phyloP scores from a whole-genome alignment of 2,113 vertebrate species.

The Progne subis region DNA sequence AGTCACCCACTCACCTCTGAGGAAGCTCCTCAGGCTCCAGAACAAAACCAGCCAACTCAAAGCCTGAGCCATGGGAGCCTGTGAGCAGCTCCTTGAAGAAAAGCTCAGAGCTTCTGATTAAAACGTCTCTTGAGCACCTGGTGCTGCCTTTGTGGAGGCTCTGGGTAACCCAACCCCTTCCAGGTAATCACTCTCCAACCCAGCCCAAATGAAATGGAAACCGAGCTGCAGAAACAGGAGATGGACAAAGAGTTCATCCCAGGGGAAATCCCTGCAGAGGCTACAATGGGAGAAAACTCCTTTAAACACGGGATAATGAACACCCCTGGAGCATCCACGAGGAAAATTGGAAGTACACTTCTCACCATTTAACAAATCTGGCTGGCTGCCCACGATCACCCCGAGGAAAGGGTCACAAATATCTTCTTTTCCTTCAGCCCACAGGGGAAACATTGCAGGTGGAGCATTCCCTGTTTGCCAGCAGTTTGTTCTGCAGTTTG shows the following conservation, averaged over 20 bases:
- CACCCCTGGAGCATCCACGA: rapidly evolving
- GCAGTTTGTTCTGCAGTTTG: background rate
- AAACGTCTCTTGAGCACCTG: background rate
- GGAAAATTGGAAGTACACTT: rapidly evolving
- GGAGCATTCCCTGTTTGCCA: background rate
- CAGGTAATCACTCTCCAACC: background rate
- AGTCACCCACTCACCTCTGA: conserved; percentile 18
- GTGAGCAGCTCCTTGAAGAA: background rate
- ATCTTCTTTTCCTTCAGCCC: background rate
- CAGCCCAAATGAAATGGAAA: conserved; percentile 17
- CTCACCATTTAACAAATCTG: background rate
- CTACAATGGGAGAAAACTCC: background rate
- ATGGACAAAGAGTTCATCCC: background rate
- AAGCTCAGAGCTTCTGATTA: background rate
- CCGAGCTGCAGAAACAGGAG: background rate
- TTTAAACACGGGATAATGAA: rapidly evolving
- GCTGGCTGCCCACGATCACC: background rate
- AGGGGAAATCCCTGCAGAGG: background rate
- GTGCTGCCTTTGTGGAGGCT: background rate
- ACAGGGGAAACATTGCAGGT: too few species aligned
- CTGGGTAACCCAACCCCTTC: conserved; percentile 29
- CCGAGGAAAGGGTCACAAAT: background rate
- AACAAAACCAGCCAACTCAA: background rate
- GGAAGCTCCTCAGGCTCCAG: background rate
- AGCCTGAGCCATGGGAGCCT: conserved; percentile 18